Evolutionary conservation across 2,888 invertebrate species (phyloP).

Genomic region (Nephrotoma flavescens): DNA sequence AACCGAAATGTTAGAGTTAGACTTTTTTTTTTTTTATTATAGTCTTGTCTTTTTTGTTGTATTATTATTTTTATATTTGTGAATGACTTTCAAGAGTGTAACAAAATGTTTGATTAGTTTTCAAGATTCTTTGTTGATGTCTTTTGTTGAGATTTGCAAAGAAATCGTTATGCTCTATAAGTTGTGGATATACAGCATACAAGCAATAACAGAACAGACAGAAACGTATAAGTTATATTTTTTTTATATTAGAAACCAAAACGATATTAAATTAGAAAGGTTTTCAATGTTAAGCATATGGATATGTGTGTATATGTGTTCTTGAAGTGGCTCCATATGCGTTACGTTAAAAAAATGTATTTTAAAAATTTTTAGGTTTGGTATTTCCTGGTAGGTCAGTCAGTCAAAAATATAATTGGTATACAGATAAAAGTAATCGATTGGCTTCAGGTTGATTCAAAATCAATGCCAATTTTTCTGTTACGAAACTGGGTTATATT

Average conservation of each 20-base stretch:
- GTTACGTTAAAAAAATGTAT: background rate
- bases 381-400: background rate
- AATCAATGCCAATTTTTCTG: too few relatives aligned
- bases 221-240: background rate
- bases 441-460: too few relatives aligned
- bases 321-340: background rate
- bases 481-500: too few relatives aligned
- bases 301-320: background rate
- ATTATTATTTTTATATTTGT: background rate
- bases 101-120: background rate
- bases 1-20: background rate
- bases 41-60: background rate
- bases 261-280: background rate
- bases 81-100: background rate
- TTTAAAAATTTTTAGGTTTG: background rate
- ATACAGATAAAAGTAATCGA: too few relatives aligned
- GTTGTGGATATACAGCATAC: background rate
- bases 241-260: background rate
- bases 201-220: background rate
- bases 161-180: background rate
- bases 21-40: background rate
- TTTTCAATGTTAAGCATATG: background rate
- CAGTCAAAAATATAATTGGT: background rate
- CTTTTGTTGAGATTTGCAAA: background rate
- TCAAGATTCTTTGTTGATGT: background rate